Evolutionary conservation across 2,113 vertebrate species (phyloP), one percentile per base, ranked within the genome.

Genomic region (Collichthys lucidus): DNA sequence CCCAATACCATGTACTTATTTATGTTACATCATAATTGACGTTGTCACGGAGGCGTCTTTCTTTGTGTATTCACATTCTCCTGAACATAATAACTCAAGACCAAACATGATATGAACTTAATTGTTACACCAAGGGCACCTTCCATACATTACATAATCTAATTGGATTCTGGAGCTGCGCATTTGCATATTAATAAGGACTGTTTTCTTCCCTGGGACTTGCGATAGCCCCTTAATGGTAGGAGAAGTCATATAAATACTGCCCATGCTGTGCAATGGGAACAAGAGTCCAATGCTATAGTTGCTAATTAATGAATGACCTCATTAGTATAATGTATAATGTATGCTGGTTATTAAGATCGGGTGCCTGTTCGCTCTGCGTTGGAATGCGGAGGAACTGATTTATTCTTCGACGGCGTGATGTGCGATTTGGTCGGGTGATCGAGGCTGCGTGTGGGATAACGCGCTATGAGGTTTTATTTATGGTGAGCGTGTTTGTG

Each of bases 151-250:
- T 11, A 59, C 55, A 68, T 49, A 59, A 52, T 68, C 57, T 85
- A 85, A 90, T 83, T 86, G 71, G 31, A 75, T 73, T 82, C 50
- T 47, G 7, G 57, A 80, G 74, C 53, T 15, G 22, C 31, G 35
- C 29, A 89, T 92, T 90, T 89, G 84, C 89, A 92, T 87, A 82
- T 80, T 88, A 90, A 86, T 89, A 62, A 88, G 15, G 55, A 52
- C 29, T 31, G 14, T 88, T 85, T 79, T 89, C 71, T 79, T 89
- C 71, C 75, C 22, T 50, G 57, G 76, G 79, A 87, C 66, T n/a
- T 65, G 70, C 1, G 26, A 87, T 86, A 65, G 68, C 19, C 17
- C 14, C 8, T 57, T 81, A 77, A 85, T 50, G 62, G 22, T 47
- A 2, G 19, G 31, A 66, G 67, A 65, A 65, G 44, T 68, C 69